phyloP scores from a whole-genome alignment of 1,140 invertebrate species.

The Stratiolaelaps scimitus region DNA sequence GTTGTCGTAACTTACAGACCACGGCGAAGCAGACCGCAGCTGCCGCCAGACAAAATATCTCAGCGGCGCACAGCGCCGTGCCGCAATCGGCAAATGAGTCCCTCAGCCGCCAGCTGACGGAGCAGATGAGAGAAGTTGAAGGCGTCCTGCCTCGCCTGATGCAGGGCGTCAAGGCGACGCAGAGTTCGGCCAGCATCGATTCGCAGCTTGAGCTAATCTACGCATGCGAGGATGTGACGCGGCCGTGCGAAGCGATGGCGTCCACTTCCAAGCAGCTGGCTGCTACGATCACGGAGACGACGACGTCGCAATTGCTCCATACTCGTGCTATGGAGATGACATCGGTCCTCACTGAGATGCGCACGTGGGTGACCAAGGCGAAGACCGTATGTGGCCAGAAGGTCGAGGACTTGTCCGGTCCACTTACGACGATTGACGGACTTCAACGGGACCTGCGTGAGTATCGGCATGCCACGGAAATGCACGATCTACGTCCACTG shows the following conservation, averaged over 20 bases:
- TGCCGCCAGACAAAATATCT: constrained; percentile 76
- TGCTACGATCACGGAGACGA: constrained; percentile 18
- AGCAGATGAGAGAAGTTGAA: constrained; percentile 46
- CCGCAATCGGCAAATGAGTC: constrained; percentile 55
- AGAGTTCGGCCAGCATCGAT: constrained; percentile 44
- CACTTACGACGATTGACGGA: constrained; percentile 41
- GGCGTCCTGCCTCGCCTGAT: constrained; percentile 68
- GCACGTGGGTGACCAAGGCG: constrained; percentile 7
- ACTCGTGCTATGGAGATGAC: constrained; percentile 23
- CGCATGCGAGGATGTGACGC: constrained; percentile 69
- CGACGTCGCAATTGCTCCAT: constrained; percentile 21
- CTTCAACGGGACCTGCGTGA: constrained; percentile 69
- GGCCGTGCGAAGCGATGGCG: constrained; percentile 45
- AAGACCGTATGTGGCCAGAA: constrained; percentile 32
- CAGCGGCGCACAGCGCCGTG: constrained; percentile 55
- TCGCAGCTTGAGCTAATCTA: constrained; percentile 66
- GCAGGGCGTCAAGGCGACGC: constrained; percentile 61
- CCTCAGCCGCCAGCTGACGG: constrained; percentile 58
- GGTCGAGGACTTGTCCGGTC: constrained; percentile 37
- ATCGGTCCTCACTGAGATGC: constrained; percentile 6
- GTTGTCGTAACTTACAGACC: constrained; percentile 39
- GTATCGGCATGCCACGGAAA: constrained; percentile 57
- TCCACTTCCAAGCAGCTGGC: constrained; percentile 39
- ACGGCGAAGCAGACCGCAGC: constrained; percentile 75
- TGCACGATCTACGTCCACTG: constrained; percentile 58